Evolutionary conservation across 2,888 invertebrate genomes (phyloP).

Genomic region (Leucania comma): DNA sequence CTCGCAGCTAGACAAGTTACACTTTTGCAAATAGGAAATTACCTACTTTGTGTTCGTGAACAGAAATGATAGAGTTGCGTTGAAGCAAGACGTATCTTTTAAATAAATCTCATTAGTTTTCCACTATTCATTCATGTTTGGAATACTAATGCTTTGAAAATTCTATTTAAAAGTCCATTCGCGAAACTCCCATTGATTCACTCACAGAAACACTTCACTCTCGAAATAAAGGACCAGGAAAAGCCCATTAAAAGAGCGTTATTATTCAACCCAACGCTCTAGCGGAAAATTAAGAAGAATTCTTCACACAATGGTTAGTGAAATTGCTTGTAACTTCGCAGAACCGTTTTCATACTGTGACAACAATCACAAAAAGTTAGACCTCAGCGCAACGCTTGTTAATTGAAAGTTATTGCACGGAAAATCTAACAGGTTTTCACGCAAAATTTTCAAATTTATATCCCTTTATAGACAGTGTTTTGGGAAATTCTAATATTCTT

Average conservation of each 20-base stretch:
- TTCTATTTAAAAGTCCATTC: constrained; percentile 57
- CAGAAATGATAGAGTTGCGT: constrained; percentile 2
- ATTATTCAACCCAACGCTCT: constrained; percentile 80
- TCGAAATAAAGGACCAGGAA: constrained; percentile 79
- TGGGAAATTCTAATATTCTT: constrained; percentile 36
- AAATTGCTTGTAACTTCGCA: constrained; percentile 76
- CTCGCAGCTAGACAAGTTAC: constrained; percentile 39
- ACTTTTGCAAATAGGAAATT: constrained; percentile 56
- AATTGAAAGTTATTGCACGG: constrained; percentile 73
- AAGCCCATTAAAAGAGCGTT: constrained; percentile 80
- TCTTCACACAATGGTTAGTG: constrained; percentile 78
- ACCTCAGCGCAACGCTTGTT: constrained; percentile 65
- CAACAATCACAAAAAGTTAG: constrained; percentile 73
- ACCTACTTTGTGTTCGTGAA: constrained; percentile 31
- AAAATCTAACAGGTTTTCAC: constrained; percentile 54
- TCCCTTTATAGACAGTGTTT: constrained; percentile 50
- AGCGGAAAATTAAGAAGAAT: constrained; percentile 86
- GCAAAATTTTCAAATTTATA: constrained; percentile 56
- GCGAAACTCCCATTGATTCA: constrained; percentile 66
- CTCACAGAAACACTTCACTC: constrained; percentile 69
- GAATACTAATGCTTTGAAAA: constrained; percentile 29
- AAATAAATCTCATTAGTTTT: constrained; percentile 36
- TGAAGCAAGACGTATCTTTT: constrained; percentile 18
- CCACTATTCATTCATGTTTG: constrained; percentile 25
- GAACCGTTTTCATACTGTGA: constrained; percentile 69